Base-by-base conservation (phyloP, 2,888 invertebrate genomes). In the Cataglyphis rosenhaueri region DNA sequence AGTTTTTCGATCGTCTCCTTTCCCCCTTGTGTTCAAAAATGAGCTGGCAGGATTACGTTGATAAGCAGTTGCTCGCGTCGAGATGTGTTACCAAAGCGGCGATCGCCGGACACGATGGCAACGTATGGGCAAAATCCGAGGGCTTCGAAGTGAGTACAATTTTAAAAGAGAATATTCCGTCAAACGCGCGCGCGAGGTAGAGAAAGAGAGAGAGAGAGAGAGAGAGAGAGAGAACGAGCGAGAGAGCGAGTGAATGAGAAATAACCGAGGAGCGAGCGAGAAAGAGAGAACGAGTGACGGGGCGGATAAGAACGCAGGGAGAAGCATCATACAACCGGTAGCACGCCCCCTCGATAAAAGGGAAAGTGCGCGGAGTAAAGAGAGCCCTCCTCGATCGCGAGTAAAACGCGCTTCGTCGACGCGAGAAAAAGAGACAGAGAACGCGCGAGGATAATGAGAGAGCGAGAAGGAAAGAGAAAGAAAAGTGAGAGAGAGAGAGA, bases 1-100 rank as follows among this genome's bases (percentile, higher is more conserved):
- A 88, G 91, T 76, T 66, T 61, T 91, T 92, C 85, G 87, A 87
- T 90, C 88, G 87, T 79, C 84, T 57, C 48, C 41, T 32, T 64
- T 81, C 83, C 81, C 85, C 65, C 70, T 87, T 89, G 89, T 89
- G 91, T 90, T 89, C 84, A 91, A 92, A 92, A 89, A 98, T 98
- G 98, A 98, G 98, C 97, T 98, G 98, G 98, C 98, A 98, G 97
- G 98, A 98, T 97, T 98, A 98, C 96, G 98, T 98, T 96, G 98
- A 98, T 96, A 98, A 98, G 96, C 98, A 98, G 96, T 97, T 98
- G 96, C 96, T 98, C 96, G 98, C 98, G 95, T 98, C 98, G 95
- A 97, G 97, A 95, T 98, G 98, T 97, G 98, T 98, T 94, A 97
- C 97, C 95, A 98, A 98, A 96, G 98, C 98, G 94, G 98, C 98